These are phyloP conservation scores for Hoplodrina ambigua DNA, from an alignment of 2,888 invertebrate genomes.

Conservation along the genomic window DNA sequence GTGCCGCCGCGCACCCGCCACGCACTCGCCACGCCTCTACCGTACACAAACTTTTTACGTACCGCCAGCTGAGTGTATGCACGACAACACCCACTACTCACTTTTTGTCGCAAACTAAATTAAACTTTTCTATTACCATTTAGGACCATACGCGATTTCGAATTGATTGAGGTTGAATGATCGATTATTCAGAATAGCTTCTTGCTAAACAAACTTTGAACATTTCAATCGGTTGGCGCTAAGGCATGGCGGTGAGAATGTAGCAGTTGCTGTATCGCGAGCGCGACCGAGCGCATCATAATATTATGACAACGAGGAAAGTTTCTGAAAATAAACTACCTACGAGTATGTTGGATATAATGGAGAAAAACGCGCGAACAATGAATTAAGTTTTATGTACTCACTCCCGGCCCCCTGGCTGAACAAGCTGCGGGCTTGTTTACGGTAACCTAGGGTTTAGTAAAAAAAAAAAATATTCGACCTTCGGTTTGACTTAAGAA, in stretches of 20 bases:
- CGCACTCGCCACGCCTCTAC: slow-evolving; percentile 41
- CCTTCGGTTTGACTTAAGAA: too few relatives aligned
- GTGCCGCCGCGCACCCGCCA: slow-evolving; percentile 29
- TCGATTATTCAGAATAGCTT: not conserved
- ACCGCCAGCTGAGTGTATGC: slow-evolving; percentile 14
- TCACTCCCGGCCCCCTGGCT: too few relatives aligned
- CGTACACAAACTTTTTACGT: slow-evolving; percentile 52
- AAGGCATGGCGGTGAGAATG: not conserved
- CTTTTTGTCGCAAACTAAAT: slow-evolving; percentile 20
- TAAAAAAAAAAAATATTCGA: too few relatives aligned
- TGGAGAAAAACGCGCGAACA: too few relatives aligned
- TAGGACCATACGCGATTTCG: not conserved
- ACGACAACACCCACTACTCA: slow-evolving; percentile 14
- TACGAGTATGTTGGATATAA: too few relatives aligned
- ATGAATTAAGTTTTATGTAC: too few relatives aligned
- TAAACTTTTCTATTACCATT: not conserved
- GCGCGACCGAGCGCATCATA: too few relatives aligned
- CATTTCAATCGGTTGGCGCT: not conserved
- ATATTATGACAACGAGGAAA: too few relatives aligned
- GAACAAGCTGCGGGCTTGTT: too few relatives aligned
- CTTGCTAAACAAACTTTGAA: slow-evolving; percentile 1
- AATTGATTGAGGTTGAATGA: not conserved
- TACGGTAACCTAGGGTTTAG: too few relatives aligned
- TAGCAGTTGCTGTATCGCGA: too few relatives aligned
- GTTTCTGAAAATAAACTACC: too few relatives aligned